Evolutionary conservation across 2,797 vertebrate species (phyloP), one percentile per base, ranked within the genome.

Genomic region (Scolopax bukidnonensis): DNA sequence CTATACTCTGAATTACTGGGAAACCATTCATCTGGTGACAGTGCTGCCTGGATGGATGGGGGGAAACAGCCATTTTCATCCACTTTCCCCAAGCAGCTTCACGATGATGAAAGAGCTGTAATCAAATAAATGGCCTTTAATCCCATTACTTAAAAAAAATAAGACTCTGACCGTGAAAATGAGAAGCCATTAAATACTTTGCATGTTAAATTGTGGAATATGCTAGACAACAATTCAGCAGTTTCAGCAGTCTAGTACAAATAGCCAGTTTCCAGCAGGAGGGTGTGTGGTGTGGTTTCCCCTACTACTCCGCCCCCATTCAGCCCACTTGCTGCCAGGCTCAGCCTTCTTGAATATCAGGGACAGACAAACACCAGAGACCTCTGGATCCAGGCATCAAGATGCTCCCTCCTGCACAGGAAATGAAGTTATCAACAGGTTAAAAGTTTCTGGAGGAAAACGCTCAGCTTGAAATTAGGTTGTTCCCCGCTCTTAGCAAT

Each of bases 61-160:
- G 54, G 32, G 8, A 84, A 91, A 84, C 5, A 75, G n/a, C 27
- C 16, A 40, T 92, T 86, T 91, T 87, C 74, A 95, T 70, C 70
- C 63, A 77, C 56, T 18, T 79, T 91, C 85, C 65, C 67, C 48
- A 70, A 74, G 82, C 59, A 95, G 23, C 40, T 84, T 70, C 70
- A 84, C 2, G 2, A 77, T 45, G 71, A 96, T 97, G 71, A 95
- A 93, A 95, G 81, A 87, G 81, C 57, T 32, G 17, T 71, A 92
- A 96, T 89, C 28, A 96, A 96, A 92, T 61, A 89, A 76, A 93
- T 84, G 56, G 53, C 74, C 43, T 88, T 94, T 97, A 91, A 86
- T 95, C 71, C 68, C 87, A 30, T 85, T 84, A 81, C 53, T 90
- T 60, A 45, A 84, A 80, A 79, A 79, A 90, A 89, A 64, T 30